phyloP scores from a whole-genome alignment of 1,140 invertebrate genomes.

The Drepana arcuata region DNA sequence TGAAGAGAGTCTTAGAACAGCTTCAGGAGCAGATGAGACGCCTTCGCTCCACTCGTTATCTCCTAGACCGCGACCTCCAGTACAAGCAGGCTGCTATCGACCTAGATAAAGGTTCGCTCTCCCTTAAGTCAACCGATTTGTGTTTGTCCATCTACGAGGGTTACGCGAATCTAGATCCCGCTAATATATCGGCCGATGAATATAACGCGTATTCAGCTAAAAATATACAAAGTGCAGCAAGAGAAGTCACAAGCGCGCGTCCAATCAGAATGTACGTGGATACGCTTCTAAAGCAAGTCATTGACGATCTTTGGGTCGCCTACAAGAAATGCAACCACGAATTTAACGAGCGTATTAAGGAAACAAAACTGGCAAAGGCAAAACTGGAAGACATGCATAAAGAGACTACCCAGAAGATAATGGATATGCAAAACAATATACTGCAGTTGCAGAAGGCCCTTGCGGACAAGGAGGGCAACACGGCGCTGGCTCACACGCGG shows the following conservation, averaged over 20 bases:
- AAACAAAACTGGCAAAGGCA: conserved; percentile 84
- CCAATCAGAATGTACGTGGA: conserved; percentile 85
- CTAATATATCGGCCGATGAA: conserved; percentile 81
- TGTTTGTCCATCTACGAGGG: conserved; percentile 79
- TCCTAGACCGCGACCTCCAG: conserved; percentile 86
- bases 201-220: conserved; percentile 85
- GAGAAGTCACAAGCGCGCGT: conserved; percentile 82
- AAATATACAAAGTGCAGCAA: conserved; percentile 82
- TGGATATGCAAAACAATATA: conserved; percentile 82
- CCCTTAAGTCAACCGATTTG: conserved; percentile 77
- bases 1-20: conserved; percentile 81
- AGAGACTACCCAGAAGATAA: conserved; percentile 71
- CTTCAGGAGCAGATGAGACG: conserved; percentile 85
- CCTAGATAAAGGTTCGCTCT: conserved; percentile 80
- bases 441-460: conserved; percentile 84
- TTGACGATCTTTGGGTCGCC: conserved; percentile 73
- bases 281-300: conserved; percentile 81
- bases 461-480: conserved; percentile 84
- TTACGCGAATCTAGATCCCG: conserved; percentile 74
- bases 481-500: conserved; percentile 87
- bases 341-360: conserved; percentile 83
- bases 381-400: conserved; percentile 88
- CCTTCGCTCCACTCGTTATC: conserved; percentile 83
- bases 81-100: conserved; percentile 85
- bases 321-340: conserved; percentile 76